Evolutionary conservation across 2,888 invertebrate species (phyloP), one percentile per base, ranked within the genome.

Genomic region (Epistrophe eligans): DNA sequence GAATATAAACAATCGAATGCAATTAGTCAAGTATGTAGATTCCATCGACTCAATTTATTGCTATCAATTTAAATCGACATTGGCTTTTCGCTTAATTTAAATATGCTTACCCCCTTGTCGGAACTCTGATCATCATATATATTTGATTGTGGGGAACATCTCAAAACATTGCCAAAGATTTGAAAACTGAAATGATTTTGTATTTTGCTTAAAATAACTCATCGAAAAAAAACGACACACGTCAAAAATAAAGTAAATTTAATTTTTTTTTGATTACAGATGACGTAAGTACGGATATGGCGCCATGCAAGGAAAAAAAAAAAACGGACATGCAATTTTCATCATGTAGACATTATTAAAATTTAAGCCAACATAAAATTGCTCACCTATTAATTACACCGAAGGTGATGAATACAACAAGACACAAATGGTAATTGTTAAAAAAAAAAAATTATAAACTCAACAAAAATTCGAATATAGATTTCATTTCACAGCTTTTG

Each of bases 11-110:
- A 80, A 70, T 55, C 38, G 76, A 84, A 40, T 77, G 24, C 84
- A 72, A 80, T 84, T 84, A 84, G 76, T 80, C 84, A 84, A 84
- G 79, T n/a, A n/a, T n/a, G n/a, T 79, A 79, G 73, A 67, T 73
- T 70, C 60, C 28, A 67, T 70, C 19, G 43, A 43, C n/a, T 60
- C 13, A 28, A 70, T 76, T 62, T 70, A 70, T 79, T 55, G 45
- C 70, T 38, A 64, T 62, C 70, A 38, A 38, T 60, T 67, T 7
- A 43, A 48, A 73, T 50, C 50, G 40, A 55, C 38, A 43, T 55
- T 40, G 13, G 66, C 4, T 35, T 50, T 67, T 32, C 5, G 19
- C 35, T 67, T 19, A 8, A 50, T 50, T 45, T 19, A 9, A 60
- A 48, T 17, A 40, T 52, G 13, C 13, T n/a, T 15, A 10, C 17